A percentile compares a stretch with the other conserved stretches of the same genome.
Conservation (phyloP, 2,888 invertebrate species). For the Pyrochroa serraticornis region DNA sequence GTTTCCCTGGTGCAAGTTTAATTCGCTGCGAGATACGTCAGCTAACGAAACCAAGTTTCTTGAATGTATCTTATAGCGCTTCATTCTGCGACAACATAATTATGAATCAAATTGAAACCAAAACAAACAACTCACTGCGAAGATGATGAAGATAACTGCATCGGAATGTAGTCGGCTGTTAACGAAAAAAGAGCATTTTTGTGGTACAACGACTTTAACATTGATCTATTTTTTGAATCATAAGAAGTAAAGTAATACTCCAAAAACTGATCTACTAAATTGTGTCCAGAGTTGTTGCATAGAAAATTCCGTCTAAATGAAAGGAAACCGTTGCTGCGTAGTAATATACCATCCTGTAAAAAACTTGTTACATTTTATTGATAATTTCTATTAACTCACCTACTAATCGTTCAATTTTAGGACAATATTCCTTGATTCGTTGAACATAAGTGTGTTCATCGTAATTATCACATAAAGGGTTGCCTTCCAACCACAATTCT, state of each 20-base stretch:
- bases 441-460: constrained; percentile 66
- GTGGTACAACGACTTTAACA: constrained; percentile 67
- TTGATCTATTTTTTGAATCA: constrained; percentile 64
- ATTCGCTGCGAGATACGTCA: constrained; percentile 48
- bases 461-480: constrained; percentile 71
- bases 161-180: constrained; percentile 53
- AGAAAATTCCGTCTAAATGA: constrained; percentile 61
- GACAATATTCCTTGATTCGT: constrained; percentile 61
- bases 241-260: constrained; percentile 70
- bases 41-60: constrained; percentile 59
- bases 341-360: constrained; percentile 63
- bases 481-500: constrained; percentile 68
- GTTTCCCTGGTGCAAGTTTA: constrained; percentile 15
- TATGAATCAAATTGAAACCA: constrained; percentile 7
- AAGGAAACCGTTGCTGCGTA: constrained; percentile 57
- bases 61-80: constrained; percentile 54
- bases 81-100: constrained; percentile 45
- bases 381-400: constrained; percentile 42
- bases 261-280: constrained; percentile 67
- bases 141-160: constrained; percentile 46
- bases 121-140: constrained; percentile 44
- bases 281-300: constrained; percentile 56
- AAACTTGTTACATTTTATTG: neutral
- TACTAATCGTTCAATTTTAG: constrained; percentile 61
- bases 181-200: constrained; percentile 68